A percentile compares a stretch with the other conserved stretches of the same genome.
These are phyloP conservation scores for Cecropterus lyciades DNA, from an alignment of 1,140 invertebrate genomes.

Conservation along the genomic window DNA sequence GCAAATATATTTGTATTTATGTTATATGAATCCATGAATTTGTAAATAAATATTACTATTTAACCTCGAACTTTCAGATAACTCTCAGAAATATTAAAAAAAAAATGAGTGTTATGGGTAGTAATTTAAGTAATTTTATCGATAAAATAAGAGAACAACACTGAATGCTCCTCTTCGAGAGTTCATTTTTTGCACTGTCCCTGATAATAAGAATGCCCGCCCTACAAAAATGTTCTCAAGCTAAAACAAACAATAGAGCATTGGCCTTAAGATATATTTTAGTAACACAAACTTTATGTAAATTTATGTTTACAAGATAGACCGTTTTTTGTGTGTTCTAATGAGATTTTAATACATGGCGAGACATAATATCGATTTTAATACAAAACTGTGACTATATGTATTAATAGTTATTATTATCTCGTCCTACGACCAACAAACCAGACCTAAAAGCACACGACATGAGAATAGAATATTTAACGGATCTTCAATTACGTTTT, in stretches of 20 bases:
- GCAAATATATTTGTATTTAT: no score
- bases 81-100: no score
- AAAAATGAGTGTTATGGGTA: no score
- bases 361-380: constrained; percentile 4
- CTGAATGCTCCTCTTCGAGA: constrained; percentile 30
- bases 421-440: no score
- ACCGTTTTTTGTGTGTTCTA: constrained; percentile 16
- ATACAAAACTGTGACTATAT: constrained; percentile 10
- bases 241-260: constrained; percentile 16
- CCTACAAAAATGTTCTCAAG: neutral
- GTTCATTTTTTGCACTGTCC: constrained; percentile 39
- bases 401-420: no score
- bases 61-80: no score
- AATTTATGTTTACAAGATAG: constrained; percentile 9
- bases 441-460: constrained; percentile 8
- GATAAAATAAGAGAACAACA: constrained; percentile 20
- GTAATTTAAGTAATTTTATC: no score
- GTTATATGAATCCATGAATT: no score
- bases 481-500: constrained; percentile 12
- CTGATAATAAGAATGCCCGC: constrained; percentile 40
- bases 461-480: constrained; percentile 4
- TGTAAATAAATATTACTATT: no score
- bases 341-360: constrained; percentile 40
- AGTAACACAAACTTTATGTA: constrained; percentile 1
- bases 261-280: constrained; percentile 27